Evolutionary conservation across 2,797 vertebrate species (phyloP), one percentile per base, ranked within the genome.

Genomic region (Argyrosomus regius): DNA sequence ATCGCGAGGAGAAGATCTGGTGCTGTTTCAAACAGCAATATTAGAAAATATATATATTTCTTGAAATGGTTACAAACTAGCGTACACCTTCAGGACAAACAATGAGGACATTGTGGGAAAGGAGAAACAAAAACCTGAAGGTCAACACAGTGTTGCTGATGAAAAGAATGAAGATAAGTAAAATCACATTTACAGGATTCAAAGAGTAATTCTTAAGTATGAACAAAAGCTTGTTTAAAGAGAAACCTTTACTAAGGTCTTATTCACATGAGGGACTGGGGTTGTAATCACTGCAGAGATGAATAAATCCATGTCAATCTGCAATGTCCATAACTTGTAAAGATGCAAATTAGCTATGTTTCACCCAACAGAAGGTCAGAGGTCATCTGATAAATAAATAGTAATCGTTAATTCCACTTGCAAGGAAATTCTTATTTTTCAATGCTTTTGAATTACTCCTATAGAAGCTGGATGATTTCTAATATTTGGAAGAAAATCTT

Each of bases 201-300:
- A 54, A 17, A 59, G 41, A 48, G 35, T 22, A 20, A 71, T 46
- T 43, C 39, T 56, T 10, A 22, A 49, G 16, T 43, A n/a, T 72
- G 46, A 72, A 72, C 54, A 46, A 72, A 65, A 2, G n/a, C 24
- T 54, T 63, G 49, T 72, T 61, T 62, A 62, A 10, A 60, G 14
- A 41, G 31, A 46, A 63, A 26, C 6, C n/a, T 16, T 24, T 12
- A 28, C 10, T 35, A 16, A 63, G n/a, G 20, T 61, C 17, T 4
- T 41, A 28, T 18, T 50, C 59, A 70, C 56, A 41, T 16, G 11
- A 16, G 53, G 22, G 22, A 28, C 41, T 20, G 3, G 5, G 18
- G 12, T 66, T 4, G 24, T 22, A 46, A 48, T 56, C 20, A 46
- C 20, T 68, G 10, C 22, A 53, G 10, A 48, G 20, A 45, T 61